These are phyloP conservation scores for Gortyna flavago DNA, from an alignment of 2,888 invertebrate species.

Conservation along the genomic window DNA sequence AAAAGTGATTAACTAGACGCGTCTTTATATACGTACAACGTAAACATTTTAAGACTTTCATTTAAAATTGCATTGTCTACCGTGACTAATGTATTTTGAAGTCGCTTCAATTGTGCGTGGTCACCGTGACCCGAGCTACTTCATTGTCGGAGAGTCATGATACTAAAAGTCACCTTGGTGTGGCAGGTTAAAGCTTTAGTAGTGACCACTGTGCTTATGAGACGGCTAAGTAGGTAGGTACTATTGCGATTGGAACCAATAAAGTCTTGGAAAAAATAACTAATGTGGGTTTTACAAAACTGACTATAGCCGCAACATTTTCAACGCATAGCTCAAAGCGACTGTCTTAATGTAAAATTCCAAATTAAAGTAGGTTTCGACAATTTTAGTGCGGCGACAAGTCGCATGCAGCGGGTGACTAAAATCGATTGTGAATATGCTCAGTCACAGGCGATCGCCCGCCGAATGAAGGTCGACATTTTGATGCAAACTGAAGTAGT, in stretches of 20 bases:
- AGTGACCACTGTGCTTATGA: no score
- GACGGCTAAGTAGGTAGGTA: neutral
- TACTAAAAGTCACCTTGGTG: constrained; percentile 27
- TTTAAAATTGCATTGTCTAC: constrained; percentile 31
- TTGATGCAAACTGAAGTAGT: neutral
- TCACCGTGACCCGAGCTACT: constrained; percentile 32
- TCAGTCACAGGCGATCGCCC: constrained; percentile 56
- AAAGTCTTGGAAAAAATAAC: neutral
- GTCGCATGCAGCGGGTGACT: no score
- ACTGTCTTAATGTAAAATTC: no score
- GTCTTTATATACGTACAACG: neutral
- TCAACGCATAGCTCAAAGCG: no score
- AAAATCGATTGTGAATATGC: constrained; percentile 47
- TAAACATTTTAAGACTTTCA: neutral
- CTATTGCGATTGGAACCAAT: no score
- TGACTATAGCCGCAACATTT: no score
- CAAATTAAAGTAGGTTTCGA: no score
- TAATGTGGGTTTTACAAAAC: accelerated
- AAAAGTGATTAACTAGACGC: neutral
- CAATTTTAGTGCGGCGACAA: no score
- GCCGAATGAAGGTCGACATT: neutral
- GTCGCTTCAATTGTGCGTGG: neutral
- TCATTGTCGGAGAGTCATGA: constrained; percentile 16
- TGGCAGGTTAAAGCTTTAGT: neutral
- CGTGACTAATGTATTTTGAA: constrained; percentile 27